Percentiles rank a stretch among this genome's conserved stretches.
phyloP scores from a whole-genome alignment of 2,797 vertebrate genomes.

The Emydoidea blandingii region DNA sequence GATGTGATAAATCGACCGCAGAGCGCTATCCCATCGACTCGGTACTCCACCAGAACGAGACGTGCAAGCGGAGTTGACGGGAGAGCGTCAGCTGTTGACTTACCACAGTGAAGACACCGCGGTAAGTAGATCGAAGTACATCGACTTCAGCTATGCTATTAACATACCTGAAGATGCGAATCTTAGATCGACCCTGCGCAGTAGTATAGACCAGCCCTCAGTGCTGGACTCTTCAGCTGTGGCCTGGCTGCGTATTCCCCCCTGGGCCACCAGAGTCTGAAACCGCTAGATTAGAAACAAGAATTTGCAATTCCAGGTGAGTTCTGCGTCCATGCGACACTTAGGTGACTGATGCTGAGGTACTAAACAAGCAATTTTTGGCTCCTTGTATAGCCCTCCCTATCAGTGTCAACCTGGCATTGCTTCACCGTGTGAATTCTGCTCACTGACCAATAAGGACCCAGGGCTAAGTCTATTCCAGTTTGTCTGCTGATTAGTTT shows the following conservation, averaged over 20 bases:
- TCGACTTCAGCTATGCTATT: too few species aligned
- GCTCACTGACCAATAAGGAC: neutral
- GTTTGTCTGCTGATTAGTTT: neutral
- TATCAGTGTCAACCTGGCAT: fast-evolving
- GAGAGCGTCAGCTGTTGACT: too few species aligned
- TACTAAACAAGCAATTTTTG: neutral
- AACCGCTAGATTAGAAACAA: neutral
- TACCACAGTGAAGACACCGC: too few species aligned
- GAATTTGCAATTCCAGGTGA: neutral
- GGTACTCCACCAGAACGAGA: too few species aligned
- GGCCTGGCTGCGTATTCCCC: neutral
- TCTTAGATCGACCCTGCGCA: too few species aligned
- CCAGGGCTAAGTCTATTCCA: neutral
- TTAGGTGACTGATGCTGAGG: neutral
- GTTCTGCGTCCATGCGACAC: neutral
- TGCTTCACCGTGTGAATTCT: neutral
- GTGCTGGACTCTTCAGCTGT: fast-evolving
- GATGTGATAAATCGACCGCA: too few species aligned
- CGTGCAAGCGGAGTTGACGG: too few species aligned
- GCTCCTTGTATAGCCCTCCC: neutral
- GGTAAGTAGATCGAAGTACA: too few species aligned
- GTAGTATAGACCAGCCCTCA: neutral
- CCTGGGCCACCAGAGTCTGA: neutral
- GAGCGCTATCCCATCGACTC: too few species aligned
- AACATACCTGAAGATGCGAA: too few species aligned